These are phyloP conservation scores for Alexandromys fortis DNA, from an alignment of 2,113 vertebrate species.

Conservation along the genomic window DNA sequence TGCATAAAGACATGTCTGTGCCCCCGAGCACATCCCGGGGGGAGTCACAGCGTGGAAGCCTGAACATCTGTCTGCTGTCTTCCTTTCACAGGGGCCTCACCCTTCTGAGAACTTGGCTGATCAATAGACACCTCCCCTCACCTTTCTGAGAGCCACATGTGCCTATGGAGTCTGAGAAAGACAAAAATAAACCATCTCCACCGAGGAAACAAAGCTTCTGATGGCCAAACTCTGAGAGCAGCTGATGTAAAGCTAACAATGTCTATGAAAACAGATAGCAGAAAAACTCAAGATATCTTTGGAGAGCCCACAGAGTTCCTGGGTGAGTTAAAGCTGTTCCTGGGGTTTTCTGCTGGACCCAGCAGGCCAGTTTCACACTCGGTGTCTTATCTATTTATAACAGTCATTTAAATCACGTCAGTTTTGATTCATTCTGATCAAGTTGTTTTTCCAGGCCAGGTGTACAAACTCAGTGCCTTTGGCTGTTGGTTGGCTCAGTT, in stretches of 20 bases:
- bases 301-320: slow-evolving; percentile 66
- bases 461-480: slow-evolving; percentile 23
- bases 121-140: slow-evolving; percentile 47
- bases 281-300: slow-evolving; percentile 66
- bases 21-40: slow-evolving; percentile 52
- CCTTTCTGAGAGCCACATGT: slow-evolving; percentile 57
- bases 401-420: slow-evolving; percentile 4
- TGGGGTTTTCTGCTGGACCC: slow-evolving; percentile 33
- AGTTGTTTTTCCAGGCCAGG: background rate
- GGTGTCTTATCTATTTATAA: slow-evolving; percentile 63
- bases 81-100: slow-evolving; percentile 31
- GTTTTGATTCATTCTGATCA: slow-evolving; percentile 48
- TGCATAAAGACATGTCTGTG: slow-evolving; percentile 83
- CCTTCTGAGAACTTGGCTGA: slow-evolving; percentile 63
- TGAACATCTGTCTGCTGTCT: slow-evolving; percentile 61
- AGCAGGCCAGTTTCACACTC: slow-evolving; percentile 61
- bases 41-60: slow-evolving; percentile 72
- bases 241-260: slow-evolving; percentile 70
- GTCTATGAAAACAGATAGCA: slow-evolving; percentile 40
- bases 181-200: slow-evolving; percentile 75
- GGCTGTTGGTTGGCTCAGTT: background rate
- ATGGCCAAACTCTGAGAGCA: slow-evolving; percentile 47
- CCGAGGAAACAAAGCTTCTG: slow-evolving; percentile 53
- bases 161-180: slow-evolving; percentile 69
- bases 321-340: slow-evolving; percentile 58